Base-by-base conservation (phyloP, 2,113 vertebrate species). In the Hippocampus abdominalis region DNA sequence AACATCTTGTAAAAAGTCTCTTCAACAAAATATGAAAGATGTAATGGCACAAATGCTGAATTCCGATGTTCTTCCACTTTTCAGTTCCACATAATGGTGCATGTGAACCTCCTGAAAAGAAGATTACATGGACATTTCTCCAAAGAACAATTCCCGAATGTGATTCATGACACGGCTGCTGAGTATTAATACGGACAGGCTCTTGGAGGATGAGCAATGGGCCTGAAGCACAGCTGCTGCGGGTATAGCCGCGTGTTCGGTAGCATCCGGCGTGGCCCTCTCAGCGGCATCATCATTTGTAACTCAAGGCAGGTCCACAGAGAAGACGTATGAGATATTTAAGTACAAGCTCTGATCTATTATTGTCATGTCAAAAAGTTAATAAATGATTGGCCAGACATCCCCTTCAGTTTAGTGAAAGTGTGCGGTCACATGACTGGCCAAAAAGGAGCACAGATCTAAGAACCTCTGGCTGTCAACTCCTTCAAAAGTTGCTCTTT, bases 221-320 rank as follows among this genome's bases (percentile, higher is more conserved):
- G 66, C 62, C 66, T 79, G 23, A 74, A 73, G 44, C 53, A 48
- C 74, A 84, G 79, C 72, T 70, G 87, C 66, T 70, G 64, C 60
- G 78, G 66, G 46, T 73, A 62, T 61, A 62, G 81, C 81, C 20
- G 23, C 11, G 11, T 12, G 29, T 59, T 27, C 23, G 61, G 85
- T 68, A 71, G 70, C 72, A 25, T 68, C 72, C 64, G 64, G 75
- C 5, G 71, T 81, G 61, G 84, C 78, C 81, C 73, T 75, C 79
- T 84, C 82, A 78, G 73, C 51, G 10, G 8, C 77, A 64, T 75
- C 78, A 74, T 80, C 80, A 84, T 83, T 82, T 81, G 73, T 83
- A 81, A 83, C 75, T 76, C 36, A 68, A 81, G 79, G 83, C 72
- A 77, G 18, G 46, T 62, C 65, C 48, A 60, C 48, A 21, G 69